Evolutionary conservation across 2,113 vertebrate genomes (phyloP).

Genomic region (Eonycteris spelaea): DNA sequence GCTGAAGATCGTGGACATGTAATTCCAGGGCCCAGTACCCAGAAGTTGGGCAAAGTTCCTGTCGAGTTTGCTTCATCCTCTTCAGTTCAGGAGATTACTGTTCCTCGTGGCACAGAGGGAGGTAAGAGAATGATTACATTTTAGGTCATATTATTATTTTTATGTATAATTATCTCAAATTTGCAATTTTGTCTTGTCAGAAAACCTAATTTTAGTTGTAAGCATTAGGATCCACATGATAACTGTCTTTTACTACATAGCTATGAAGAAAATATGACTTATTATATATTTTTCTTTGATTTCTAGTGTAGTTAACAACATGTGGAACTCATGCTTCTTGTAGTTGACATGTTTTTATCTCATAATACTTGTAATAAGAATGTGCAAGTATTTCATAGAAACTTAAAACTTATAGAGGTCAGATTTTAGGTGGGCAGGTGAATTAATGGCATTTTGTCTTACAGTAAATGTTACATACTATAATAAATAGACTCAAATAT

Average conservation of each 20-base stretch:
- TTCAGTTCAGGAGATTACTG: background rate
- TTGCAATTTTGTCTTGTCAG: slow-evolving; percentile 19
- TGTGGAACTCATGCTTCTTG: background rate
- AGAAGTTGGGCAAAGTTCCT: background rate
- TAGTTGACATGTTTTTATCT: slow-evolving; percentile 1
- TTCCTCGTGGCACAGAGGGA: slow-evolving; percentile 46
- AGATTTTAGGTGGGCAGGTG: background rate
- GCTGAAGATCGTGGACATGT: background rate
- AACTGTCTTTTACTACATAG: background rate
- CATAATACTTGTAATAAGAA: slow-evolving; percentile 37
- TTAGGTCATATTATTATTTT: background rate
- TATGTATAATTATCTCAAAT: background rate
- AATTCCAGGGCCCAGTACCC: rapidly evolving
- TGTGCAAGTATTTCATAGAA: background rate
- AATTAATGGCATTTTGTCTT: slow-evolving; percentile 8
- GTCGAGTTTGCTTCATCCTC: background rate
- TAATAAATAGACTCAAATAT: background rate
- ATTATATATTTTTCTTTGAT: background rate
- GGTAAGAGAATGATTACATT: slow-evolving; percentile 74
- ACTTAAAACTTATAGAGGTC: background rate
- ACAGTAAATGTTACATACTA: background rate
- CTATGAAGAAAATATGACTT: background rate
- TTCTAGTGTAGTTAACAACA: background rate
- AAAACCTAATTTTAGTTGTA: slow-evolving; percentile 37
- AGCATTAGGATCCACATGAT: background rate